Evolutionary conservation across 2,797 vertebrate species (phyloP).

Genomic region (Gobio occitaniae): DNA sequence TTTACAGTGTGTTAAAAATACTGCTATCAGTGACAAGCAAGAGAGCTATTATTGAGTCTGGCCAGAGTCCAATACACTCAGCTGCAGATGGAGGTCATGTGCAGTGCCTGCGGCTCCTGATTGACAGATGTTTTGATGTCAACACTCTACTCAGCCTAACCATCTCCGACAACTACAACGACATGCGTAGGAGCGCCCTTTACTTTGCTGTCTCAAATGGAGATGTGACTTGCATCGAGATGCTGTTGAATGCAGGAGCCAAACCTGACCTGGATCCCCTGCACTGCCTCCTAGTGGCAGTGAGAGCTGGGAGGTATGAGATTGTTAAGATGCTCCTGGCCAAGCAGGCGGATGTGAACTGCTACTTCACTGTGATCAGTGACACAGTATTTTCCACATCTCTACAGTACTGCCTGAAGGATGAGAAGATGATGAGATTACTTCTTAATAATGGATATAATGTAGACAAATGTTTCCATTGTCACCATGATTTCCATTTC

Average conservation of each 20-base stretch:
- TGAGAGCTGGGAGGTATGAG: constrained; percentile 83
- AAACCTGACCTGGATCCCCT: constrained; percentile 86
- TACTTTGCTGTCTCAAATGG: constrained; percentile 86
- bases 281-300: constrained; percentile 85
- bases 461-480: constrained; percentile 79
- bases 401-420: constrained; percentile 84
- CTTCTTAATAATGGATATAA: constrained; percentile 79
- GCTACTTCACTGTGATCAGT: constrained; percentile 84
- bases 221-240: constrained; percentile 79
- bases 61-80: constrained; percentile 84
- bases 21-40: constrained; percentile 84
- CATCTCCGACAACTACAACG: constrained; percentile 81
- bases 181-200: constrained; percentile 80
- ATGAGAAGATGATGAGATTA: constrained; percentile 80
- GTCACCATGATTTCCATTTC: constrained; percentile 73
- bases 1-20: constrained; percentile 81
- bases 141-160: constrained; percentile 79
- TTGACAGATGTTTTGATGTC: constrained; percentile 82
- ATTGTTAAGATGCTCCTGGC: constrained; percentile 83
- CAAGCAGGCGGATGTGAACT: constrained; percentile 85
- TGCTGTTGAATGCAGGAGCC: constrained; percentile 81
- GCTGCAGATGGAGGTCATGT: constrained; percentile 83
- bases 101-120: constrained; percentile 83
- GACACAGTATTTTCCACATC: constrained; percentile 88
- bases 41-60: constrained; percentile 80